A percentile compares a stretch with the other conserved stretches of the same genome.
Conservation (phyloP, 2,797 vertebrate species). For the Lepilemur ruficaudatus region DNA sequence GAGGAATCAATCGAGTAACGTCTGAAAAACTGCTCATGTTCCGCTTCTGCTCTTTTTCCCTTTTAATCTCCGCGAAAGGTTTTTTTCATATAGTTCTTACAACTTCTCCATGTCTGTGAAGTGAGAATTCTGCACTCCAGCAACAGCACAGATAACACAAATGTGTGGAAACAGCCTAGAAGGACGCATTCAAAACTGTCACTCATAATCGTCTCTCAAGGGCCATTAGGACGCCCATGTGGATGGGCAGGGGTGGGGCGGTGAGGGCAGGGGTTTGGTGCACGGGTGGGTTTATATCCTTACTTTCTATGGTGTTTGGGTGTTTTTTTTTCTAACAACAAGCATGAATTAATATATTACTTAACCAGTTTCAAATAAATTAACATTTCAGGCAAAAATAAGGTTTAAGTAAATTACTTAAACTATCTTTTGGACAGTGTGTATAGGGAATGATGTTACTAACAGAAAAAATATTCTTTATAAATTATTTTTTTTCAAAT, state of each 20-base stretch:
- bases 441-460: not conserved
- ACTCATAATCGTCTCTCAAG: not conserved
- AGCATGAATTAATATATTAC: not conserved
- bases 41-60: not conserved
- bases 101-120: not conserved
- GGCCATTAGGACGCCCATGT: fast-evolving
- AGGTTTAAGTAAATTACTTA: not conserved
- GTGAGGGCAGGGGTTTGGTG: fast-evolving
- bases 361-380: not conserved
- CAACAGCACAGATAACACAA: not conserved
- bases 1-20: not conserved
- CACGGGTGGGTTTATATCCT: not conserved
- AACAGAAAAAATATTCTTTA: not conserved
- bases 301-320: not conserved
- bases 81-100: not conserved
- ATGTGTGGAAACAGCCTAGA: not conserved
- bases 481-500: not conserved
- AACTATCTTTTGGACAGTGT: not conserved
- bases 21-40: not conserved
- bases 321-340: not conserved
- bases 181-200: not conserved
- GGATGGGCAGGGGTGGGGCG: fast-evolving
- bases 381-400: not conserved
- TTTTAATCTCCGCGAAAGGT: not conserved
- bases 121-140: not conserved